Conservation (phyloP, 2,113 vertebrate species). For the Desmodus rotundus region DNA sequence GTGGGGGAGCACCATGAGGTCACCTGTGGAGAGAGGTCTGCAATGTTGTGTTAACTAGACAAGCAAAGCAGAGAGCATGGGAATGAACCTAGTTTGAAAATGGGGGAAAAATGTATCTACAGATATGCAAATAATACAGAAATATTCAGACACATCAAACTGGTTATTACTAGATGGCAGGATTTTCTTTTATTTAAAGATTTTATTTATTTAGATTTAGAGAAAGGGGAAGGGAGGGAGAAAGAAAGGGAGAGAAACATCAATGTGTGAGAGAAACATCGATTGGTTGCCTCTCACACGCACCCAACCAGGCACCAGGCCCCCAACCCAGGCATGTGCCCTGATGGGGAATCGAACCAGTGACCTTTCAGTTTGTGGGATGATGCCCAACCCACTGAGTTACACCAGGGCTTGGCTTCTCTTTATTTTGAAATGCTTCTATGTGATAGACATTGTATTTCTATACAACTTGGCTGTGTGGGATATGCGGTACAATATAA, state of each 20-base stretch:
- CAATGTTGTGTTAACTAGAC: background rate
- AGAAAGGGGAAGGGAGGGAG: no score
- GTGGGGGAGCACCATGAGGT: accelerated
- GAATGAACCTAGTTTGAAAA: background rate
- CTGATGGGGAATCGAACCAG: no score
- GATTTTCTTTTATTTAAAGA: background rate
- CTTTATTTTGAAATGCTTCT: background rate
- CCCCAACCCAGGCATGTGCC: no score
- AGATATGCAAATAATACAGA: background rate
- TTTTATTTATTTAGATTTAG: no score
- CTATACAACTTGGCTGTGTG: background rate
- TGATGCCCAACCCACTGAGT: no score
- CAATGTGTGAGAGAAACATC: no score
- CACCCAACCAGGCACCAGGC: no score
- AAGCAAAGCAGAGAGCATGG: background rate
- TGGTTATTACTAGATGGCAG: background rate
- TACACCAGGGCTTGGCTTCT: background rate
- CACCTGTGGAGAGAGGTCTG: background rate
- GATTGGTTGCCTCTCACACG: no score
- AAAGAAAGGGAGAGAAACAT: no score
- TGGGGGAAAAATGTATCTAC: no score
- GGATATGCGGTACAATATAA: background rate
- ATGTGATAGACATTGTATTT: background rate
- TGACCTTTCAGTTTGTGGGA: no score
- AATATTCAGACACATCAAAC: background rate